A percentile compares a stretch with the other conserved stretches of the same genome.
These are phyloP conservation scores for Sinocyclocheilus anophthalmus DNA, from an alignment of 2,113 vertebrate genomes.

Conservation along the genomic window DNA sequence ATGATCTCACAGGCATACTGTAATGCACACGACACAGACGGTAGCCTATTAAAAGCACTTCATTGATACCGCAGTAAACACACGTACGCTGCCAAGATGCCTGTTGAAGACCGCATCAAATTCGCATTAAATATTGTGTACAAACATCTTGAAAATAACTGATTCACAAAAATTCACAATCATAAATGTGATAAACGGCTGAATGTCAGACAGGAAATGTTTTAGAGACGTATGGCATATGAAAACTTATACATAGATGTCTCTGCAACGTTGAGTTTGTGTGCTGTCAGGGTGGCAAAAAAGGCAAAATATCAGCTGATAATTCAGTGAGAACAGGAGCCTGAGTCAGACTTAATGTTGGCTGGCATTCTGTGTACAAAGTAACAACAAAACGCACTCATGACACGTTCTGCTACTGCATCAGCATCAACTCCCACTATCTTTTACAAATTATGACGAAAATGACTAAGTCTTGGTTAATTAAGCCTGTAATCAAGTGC, in stretches of 20 bases:
- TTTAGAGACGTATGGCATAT: neutral
- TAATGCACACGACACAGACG: neutral
- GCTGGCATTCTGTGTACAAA: neutral
- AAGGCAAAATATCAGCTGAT: neutral
- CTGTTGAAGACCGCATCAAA: neutral
- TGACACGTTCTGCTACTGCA: neutral
- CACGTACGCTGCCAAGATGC: neutral
- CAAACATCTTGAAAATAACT: neutral
- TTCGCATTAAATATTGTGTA: neutral
- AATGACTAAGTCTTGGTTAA: neutral
- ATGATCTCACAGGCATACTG: slow-evolving; percentile 2
- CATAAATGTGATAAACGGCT: neutral
- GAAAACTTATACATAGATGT: neutral
- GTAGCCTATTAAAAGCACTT: slow-evolving; percentile 11
- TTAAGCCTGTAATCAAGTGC: neutral
- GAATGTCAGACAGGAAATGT: neutral
- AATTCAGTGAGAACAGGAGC: neutral
- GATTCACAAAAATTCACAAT: slow-evolving; percentile 3
- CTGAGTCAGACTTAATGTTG: slow-evolving; percentile 21
- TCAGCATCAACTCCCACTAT: neutral
- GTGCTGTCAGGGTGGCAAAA: neutral
- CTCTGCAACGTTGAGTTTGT: neutral
- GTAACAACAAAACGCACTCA: neutral
- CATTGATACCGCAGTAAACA: neutral
- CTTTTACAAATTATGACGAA: neutral